Evolutionary conservation across 2,797 vertebrate species (phyloP), one percentile per base, ranked within the genome.

Genomic region (Protosalanx chinensis): DNA sequence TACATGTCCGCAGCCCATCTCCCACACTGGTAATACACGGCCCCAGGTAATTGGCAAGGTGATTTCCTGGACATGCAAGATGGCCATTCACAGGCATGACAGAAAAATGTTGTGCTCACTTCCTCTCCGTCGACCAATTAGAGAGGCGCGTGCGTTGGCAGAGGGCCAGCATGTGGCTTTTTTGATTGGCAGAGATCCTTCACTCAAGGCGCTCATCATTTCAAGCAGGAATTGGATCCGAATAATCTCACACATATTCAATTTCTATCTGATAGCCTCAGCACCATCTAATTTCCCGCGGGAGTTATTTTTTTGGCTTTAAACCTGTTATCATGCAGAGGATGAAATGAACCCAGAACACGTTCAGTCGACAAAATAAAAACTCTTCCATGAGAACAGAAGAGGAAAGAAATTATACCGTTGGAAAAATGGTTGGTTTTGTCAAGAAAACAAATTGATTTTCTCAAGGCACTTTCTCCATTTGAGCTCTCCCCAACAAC

Each of bases 241-340:
- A 87, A 87, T 88, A 88, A 86, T 86, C 83, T 81, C 1, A 2
- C 77, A 64, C 10, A 23, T 71, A 71, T 87, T 87, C 75, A 76
- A 72, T 85, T 86, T 84, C 79, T 77, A 78, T 77, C 76, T 53
- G 74, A 88, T 86, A 76, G 85, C 85, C 81, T 72, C 60, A 3
- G 62, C 78, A 70, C 41, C 66, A 70, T 67, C 78, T 89, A 83
- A 90, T 91, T 91, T 91, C 88, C 88, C 88, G 64, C 0, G 85
- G 74, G 91, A 75, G 81, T 83, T 84, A 80, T 84, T 87, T 84
- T 79, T 81, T 76, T 76, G 74, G 86, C 85, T 82, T 78, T 84
- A 86, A 86, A 90, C 75, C 81, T 78, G 85, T 88, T 90, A 85
- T 84, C 72, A 87, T 88, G 86, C 80, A 79, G 70, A 51, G 73